phyloP scores from a whole-genome alignment of 2,113 vertebrate species.

The Mesembrinibis cayennensis region DNA sequence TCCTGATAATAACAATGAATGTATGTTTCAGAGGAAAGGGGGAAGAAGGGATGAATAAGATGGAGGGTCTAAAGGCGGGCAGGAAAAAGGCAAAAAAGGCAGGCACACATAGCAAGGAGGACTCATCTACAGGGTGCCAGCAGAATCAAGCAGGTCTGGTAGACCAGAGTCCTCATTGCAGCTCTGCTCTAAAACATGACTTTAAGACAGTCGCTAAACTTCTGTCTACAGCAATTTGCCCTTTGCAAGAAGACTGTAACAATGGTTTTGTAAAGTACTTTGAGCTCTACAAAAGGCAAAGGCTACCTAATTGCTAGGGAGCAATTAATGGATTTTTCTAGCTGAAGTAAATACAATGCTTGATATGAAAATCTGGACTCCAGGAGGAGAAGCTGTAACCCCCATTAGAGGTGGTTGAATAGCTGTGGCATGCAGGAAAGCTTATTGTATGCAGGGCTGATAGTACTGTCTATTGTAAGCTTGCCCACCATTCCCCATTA shows the following conservation, averaged over 20 bases:
- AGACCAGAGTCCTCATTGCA: background rate
- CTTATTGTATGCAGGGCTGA: background rate
- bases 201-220: background rate
- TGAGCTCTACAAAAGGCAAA: conserved; percentile 8
- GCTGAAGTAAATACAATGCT: conserved; percentile 3
- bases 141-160: background rate
- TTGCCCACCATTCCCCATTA: background rate
- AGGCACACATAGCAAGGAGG: background rate
- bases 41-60: background rate
- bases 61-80: background rate
- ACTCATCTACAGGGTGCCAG: background rate
- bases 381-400: background rate
- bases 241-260: background rate
- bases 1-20: background rate
- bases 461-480: background rate
- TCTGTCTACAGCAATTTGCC: background rate
- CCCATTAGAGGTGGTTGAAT: background rate
- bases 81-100: background rate
- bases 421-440: background rate
- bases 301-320: background rate
- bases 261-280: background rate
- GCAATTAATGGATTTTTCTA: conserved; percentile 26
- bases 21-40: background rate
- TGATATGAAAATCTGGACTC: background rate
- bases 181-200: background rate